Evolutionary conservation across 2,888 invertebrate genomes (phyloP), one percentile per base, ranked within the genome.

Genomic region (Suillia variegata): DNA sequence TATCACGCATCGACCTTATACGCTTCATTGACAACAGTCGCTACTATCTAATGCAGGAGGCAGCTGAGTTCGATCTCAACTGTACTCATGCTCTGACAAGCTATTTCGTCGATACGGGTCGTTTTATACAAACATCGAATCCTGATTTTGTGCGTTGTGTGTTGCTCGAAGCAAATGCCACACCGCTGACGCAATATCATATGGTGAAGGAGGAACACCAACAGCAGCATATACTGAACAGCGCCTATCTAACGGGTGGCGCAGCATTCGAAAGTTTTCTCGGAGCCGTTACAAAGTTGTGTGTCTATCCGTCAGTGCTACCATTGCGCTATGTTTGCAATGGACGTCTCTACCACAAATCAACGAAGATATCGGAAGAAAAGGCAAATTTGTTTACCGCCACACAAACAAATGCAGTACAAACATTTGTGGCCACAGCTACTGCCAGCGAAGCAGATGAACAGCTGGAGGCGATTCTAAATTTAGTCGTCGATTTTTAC

Each of bases 141-240:
- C 85, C 92, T 1, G 93, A 94, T 81, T 93, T 94, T 82, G 85
- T 87, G 4, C 87, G 90, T 57, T 90, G 90, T 74, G 81, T 91
- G 1, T 82, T 94, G 2, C 83, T 92, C 5, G 93, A 94, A 82
- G 72, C 56, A 18, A 91, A 51, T 86, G 88, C 87, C 45, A 83
- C 85, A 2, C 83, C 88, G 67, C 70, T 82, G 33, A 73, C 81
- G n/a, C 82, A 86, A 10, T 90, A 89, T 67, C 85, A 88, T 55
- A 74, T 91, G 34, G 84, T 85, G 58, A 84, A 85, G 48, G 85
- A 87, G 53, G 80, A 85, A 12, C 83, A 85, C 48, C 38, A 75
- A 54, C 66, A 72, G 20, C 80, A 85, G 42, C 73, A 74, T 45
- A 49, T 61, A 18, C 79, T 87, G 6, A 89, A 86, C 73, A 83